Evolutionary conservation across 2,888 invertebrate species (phyloP).

Genomic region (Amphipoea oculea): DNA sequence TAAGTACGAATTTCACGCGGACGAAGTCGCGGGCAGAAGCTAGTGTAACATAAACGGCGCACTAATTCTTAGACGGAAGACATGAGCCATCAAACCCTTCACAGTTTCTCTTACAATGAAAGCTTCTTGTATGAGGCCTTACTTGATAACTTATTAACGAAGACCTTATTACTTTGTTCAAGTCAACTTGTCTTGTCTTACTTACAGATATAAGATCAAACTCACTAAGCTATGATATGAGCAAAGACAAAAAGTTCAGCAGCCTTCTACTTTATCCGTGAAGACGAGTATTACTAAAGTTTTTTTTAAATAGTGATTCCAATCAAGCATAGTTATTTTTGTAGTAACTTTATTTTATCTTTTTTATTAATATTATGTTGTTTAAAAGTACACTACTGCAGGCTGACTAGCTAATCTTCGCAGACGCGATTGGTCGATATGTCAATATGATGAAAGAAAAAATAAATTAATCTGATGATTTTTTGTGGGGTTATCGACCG

Average conservation of each 20-base stretch:
- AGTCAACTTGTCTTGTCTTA: no score
- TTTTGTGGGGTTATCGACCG: no score
- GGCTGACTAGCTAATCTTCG: no score
- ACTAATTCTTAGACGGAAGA: neutral
- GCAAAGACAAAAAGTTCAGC: neutral
- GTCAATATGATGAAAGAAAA: no score
- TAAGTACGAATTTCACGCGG: no score
- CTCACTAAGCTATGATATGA: neutral
- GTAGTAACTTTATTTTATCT: no score
- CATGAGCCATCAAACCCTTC: neutral
- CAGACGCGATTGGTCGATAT: no score
- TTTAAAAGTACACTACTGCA: no score
- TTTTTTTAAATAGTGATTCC: neutral
- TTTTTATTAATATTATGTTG: no score
- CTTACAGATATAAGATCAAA: neutral
- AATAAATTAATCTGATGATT: no score
- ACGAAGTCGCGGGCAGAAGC: no score
- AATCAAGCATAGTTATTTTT: neutral
- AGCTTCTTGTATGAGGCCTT: neutral
- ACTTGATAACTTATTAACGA: constrained; percentile 1
- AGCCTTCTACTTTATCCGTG: neutral
- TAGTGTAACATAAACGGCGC: neutral
- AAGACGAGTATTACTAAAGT: neutral
- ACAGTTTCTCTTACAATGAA: neutral
- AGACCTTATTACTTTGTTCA: constrained; percentile 4